phyloP scores from a whole-genome alignment of 2,113 vertebrate species.

The Bagarius yarrelli region DNA sequence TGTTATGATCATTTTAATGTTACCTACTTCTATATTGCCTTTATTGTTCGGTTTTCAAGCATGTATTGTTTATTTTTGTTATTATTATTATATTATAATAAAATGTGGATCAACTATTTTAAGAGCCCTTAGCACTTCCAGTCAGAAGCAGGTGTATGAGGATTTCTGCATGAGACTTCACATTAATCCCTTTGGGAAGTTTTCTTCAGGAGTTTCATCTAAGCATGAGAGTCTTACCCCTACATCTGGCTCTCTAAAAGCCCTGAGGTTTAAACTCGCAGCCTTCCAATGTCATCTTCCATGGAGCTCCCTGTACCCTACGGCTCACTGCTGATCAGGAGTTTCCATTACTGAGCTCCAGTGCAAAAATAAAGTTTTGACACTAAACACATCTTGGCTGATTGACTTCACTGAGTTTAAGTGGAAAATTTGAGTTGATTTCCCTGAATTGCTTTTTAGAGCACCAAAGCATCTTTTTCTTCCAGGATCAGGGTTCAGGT shows the following conservation, averaged over 20 bases:
- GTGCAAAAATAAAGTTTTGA: conserved; percentile 2
- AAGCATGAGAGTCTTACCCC: not conserved
- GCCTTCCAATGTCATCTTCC: not conserved
- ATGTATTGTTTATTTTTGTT: no score
- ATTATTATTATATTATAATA: no score
- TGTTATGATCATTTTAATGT: not conserved
- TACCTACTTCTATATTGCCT: not conserved
- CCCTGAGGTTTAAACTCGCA: not conserved
- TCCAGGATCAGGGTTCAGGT: not conserved
- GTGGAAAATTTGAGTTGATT: conserved; percentile 22
- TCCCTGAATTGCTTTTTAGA: conserved; percentile 6
- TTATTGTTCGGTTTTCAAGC: no score
- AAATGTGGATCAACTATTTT: not conserved
- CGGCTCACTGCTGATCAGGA: not conserved
- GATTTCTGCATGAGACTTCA: not conserved
- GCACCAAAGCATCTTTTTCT: conserved; percentile 14
- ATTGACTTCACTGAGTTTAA: not conserved
- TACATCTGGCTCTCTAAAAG: not conserved
- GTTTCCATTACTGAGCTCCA: conserved; percentile 7
- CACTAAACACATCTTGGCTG: conserved; percentile 14
- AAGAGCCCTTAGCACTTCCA: not conserved
- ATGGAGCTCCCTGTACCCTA: not conserved
- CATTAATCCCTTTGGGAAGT: no score
- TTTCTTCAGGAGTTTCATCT: not conserved
- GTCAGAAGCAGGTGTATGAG: not conserved